Conservation (phyloP, 2,797 vertebrate species). For the Bradypodion pumilum region DNA sequence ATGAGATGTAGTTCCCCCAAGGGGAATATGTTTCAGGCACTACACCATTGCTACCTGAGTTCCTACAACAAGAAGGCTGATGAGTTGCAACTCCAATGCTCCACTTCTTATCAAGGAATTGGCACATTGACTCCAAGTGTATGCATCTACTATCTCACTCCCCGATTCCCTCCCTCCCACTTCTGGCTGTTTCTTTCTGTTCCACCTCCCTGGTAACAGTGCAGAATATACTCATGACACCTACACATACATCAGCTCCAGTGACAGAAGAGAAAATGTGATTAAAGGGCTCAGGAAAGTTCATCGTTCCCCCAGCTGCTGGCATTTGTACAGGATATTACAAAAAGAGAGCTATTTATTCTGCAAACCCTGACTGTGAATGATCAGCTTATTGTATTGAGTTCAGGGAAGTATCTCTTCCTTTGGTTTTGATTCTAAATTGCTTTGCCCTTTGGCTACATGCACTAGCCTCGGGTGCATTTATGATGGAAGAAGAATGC, state of each 20-base stretch:
- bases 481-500: background rate
- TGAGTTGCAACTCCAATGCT: too few species aligned
- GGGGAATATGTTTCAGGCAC: too few species aligned
- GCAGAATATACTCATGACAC: background rate
- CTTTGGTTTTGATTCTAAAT: background rate
- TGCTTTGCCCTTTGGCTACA: background rate
- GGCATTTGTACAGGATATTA: slow-evolving; percentile 31
- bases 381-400: background rate
- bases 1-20: too few species aligned
- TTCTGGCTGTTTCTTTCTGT: too few species aligned
- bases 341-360: background rate
- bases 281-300: background rate
- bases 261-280: background rate
- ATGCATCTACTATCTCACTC: too few species aligned
- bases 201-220: background rate
- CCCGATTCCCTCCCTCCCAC: too few species aligned
- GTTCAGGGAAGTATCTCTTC: background rate
- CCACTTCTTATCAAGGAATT: too few species aligned
- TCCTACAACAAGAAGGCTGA: too few species aligned
- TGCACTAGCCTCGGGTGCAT: background rate
- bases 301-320: slow-evolving; percentile 4
- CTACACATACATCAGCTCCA: too few species aligned
- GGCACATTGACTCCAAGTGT: too few species aligned
- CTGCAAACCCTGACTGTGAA: background rate
- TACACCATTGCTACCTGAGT: too few species aligned